Base-by-base conservation (phyloP, 2,888 invertebrate species). In the Spilarctia lutea region DNA sequence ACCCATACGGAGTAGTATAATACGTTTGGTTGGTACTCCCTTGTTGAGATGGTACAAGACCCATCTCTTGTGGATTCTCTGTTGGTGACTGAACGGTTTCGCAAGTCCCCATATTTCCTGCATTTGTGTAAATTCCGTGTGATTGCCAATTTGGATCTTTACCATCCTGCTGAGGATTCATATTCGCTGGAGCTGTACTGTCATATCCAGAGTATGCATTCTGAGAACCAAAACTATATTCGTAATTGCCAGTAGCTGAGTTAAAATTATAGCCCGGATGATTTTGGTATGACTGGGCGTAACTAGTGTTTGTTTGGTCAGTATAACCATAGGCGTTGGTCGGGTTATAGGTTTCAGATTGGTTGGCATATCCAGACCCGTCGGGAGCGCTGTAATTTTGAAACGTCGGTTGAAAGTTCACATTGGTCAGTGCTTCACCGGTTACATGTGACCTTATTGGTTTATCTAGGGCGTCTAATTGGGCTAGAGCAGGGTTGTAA, bases 211-310 rank as follows among this genome's bases (percentile, higher is more conserved):
- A 80, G 56, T 87, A 93, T 2, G 94, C 89, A 42, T 95, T 95
- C 85, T 97, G 96, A 75, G 97, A 97, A 0, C 97, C 97, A 72
- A 97, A 97, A 80, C 91, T 96, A 83, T 97, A 97, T 20, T 97
- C 96, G 81, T 96, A 97, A 67, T 86, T 90, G 0, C 97, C 97
- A 0, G 96, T 96, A 1, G 93, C 87, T 1, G 94, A 81, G 85
- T 97, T 97, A 81, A 90, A 97, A 13, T 95, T 94, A 83, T 97
- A 97, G 66, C 97, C 97, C 7, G 97, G 97, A 88, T 97, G 97
- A 73, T 96, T 96, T 84, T 96, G 96, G 78, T 91, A 94, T 39
- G 87, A 89, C 75, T 92, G 93, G 3, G 84, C 85, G 79, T 91
- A 92, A 79, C 82, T 90, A 1, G 84, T 77, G 48, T 84, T 89